Percentiles rank a stretch among this genome's conserved stretches.
These are phyloP conservation scores for Aphelocoma californica DNA, from an alignment of 2,797 vertebrate genomes.

Conservation along the genomic window DNA sequence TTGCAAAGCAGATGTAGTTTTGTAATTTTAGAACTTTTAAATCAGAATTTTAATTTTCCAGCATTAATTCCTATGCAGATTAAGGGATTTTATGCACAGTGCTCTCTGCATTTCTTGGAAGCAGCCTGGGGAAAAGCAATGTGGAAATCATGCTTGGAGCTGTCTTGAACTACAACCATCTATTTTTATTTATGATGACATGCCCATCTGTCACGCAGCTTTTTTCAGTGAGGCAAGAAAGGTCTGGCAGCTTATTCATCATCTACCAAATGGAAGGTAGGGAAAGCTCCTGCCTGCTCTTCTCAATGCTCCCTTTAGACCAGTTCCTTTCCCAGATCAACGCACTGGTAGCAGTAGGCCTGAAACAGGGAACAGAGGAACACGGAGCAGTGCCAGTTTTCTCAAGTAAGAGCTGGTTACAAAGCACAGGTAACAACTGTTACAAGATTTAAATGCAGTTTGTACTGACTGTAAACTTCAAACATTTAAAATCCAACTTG, in stretches of 20 bases:
- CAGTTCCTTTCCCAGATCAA: background rate
- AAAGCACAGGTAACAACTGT: background rate
- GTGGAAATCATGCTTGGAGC: background rate
- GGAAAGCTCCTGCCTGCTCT: background rate
- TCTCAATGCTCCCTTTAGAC: background rate
- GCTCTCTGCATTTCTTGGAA: background rate
- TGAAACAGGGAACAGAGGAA: background rate
- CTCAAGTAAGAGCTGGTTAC: background rate
- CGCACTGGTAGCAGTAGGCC: background rate
- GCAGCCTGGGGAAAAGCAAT: background rate
- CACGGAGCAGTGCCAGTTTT: background rate
- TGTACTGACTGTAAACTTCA: background rate
- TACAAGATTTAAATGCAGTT: background rate
- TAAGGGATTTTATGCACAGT: background rate
- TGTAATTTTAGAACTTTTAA: background rate
- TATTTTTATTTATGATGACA: slow-evolving; percentile 41
- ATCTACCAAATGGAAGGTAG: background rate
- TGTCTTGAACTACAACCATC: background rate
- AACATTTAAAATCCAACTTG: background rate
- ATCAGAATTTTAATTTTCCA: background rate
- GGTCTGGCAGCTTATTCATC: background rate
- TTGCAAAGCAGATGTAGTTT: background rate
- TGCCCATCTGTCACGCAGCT: background rate
- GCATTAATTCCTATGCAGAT: background rate
- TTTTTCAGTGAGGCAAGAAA: background rate